Base-by-base conservation (phyloP, 2,888 invertebrate genomes). In the Noctua pronuba region DNA sequence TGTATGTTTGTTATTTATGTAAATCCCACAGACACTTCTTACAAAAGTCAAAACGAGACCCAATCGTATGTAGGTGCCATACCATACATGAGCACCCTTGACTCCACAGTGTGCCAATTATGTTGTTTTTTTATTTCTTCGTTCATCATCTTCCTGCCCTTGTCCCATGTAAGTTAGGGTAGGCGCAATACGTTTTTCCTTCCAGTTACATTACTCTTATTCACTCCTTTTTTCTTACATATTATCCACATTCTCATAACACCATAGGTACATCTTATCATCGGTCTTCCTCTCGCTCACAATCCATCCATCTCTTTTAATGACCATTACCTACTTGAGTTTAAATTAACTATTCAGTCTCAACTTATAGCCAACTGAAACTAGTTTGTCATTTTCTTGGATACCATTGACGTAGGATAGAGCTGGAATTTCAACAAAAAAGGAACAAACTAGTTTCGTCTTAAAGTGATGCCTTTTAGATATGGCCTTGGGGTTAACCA, bases 401-500 rank as follows among this genome's bases (percentile, higher is more conserved):
- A 73, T 16, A 13, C 24, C 18, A 16, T 31, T 49, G 75, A 21
- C 31, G 21, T 28, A 7, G 4, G 5, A 18, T 31, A 0, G 6
- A 44, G 46, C 21, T 64, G 7, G 31, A 76, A 64, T 52, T 52
- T 64, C 0, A 8, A 35, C 1, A 24, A 75, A 38, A 41, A 46
- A 62, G 11, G 5, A 46, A 31, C 11, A 24, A 64, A 28, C 60
- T 58, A 62, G 58, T 44, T 72, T 52, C 6, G 55, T 46, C 28
- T 35, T 16, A 75, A 66, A 58, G 31, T 52, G 3, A 58, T 66
- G 44, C 52, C 16, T 71, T 41, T 28, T 28, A 38, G 18, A 0
- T 62, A 65, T 65, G 68, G 64, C 72, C 68, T 76, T 73, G 77
- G 13, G 16, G 71, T 38, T 52, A 65, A 64, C 35, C 69, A 31